Conservation (phyloP, 2,113 vertebrate genomes). For the Cheilinus undulatus region DNA sequence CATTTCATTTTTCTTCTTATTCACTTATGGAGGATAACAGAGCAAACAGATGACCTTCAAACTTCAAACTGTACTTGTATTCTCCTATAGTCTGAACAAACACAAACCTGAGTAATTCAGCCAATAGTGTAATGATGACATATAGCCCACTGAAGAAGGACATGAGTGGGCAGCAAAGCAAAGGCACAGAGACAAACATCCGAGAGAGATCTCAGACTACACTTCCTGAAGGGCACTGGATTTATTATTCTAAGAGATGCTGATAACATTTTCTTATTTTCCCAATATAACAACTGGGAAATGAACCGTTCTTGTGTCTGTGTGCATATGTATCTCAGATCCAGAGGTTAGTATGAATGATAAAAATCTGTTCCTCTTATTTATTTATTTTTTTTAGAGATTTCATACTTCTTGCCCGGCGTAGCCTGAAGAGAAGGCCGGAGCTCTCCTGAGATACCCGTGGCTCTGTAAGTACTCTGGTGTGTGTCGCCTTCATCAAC, state of each 20-base stretch:
- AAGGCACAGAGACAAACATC: too few relatives aligned
- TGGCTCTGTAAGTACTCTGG: not conserved
- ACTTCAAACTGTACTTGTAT: too few relatives aligned
- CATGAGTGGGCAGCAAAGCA: too few relatives aligned
- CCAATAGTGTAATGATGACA: too few relatives aligned
- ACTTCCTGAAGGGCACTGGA: not conserved
- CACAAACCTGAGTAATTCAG: too few relatives aligned
- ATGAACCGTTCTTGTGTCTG: not conserved
- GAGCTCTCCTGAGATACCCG: slow-evolving; percentile 2
- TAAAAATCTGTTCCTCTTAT: not conserved
- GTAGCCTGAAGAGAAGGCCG: slow-evolving; percentile 29
- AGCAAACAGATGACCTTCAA: too few relatives aligned
- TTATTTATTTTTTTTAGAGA: not conserved
- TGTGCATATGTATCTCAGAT: not conserved
- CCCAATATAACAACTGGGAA: not conserved
- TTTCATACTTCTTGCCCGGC: slow-evolving; percentile 1
- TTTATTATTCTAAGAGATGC: slow-evolving; percentile 8
- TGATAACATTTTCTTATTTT: slow-evolving; percentile 28
- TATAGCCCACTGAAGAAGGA: too few relatives aligned
- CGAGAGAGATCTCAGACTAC: not conserved
- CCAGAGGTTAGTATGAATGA: not conserved
- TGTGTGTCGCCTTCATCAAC: slow-evolving; percentile 28
- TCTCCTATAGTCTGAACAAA: too few relatives aligned
- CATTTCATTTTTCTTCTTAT: too few relatives aligned
- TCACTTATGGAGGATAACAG: too few relatives aligned